These are phyloP conservation scores for Polypterus senegalus DNA, from an alignment of 2,113 vertebrate genomes.

Conservation along the genomic window DNA sequence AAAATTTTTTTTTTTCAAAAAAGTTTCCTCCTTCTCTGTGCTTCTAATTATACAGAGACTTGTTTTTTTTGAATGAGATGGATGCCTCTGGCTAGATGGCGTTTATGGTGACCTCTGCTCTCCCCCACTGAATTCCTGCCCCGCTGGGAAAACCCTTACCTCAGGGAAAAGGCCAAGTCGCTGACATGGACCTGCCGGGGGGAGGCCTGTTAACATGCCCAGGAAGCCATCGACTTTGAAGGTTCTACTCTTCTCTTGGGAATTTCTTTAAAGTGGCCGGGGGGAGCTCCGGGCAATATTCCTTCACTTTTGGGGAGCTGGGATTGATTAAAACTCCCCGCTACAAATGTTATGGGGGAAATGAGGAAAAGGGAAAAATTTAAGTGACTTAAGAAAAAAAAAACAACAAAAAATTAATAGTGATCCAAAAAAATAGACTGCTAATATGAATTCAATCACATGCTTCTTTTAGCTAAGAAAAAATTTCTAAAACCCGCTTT, in stretches of 20 bases:
- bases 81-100: constrained; percentile 9
- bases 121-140: constrained; percentile 7
- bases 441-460: too few species aligned
- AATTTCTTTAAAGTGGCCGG: constrained; percentile 8
- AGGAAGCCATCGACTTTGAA: constrained; percentile 4
- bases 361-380: too few species aligned
- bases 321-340: constrained; percentile 10
- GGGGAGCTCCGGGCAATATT: constrained; percentile 6
- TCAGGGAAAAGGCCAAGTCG: constrained; percentile 12
- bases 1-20: constrained; percentile 3
- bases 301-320: constrained; percentile 11
- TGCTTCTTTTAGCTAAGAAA: too few species aligned
- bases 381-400: too few species aligned
- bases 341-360: too few species aligned
- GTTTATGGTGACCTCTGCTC: constrained; percentile 15
- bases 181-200: constrained; percentile 14
- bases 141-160: constrained; percentile 8
- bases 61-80: constrained; percentile 12
- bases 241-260: neutral
- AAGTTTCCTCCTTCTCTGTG: constrained; percentile 6
- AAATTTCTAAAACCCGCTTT: too few species aligned
- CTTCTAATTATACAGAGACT: constrained; percentile 6
- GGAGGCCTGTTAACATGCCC: constrained; percentile 11
- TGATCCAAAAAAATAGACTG: too few species aligned
- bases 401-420: too few species aligned